Base-by-base conservation (phyloP, 2,888 invertebrate genomes). In the Merodon equestris region DNA sequence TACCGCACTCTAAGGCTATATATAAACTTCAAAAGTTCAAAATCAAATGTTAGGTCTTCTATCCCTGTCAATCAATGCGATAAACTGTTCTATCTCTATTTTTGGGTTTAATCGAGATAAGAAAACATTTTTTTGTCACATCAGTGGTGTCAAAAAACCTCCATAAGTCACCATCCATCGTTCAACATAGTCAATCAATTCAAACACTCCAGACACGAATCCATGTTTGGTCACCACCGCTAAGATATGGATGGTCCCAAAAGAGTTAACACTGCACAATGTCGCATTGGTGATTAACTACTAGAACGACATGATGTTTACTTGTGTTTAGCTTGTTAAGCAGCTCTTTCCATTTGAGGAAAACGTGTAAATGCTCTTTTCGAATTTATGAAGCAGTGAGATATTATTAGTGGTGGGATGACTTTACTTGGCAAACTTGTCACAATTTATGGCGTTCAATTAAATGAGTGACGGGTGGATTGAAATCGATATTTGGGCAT, bases 191-290 rank as follows among this genome's bases (percentile, higher is more conserved):
- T 27, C 27, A 27, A 27, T 27, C 7, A 27, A 27, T 27, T 4
- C 7, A 7, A 27, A 27, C 27, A 27, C 27, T 27, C 7, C 27
- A 27, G 27, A 7, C 7, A 4, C 3, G 7, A 7, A 27, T 2
- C 71, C 72, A 38, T 53, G 12, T 61, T 61, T 66, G 72, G 72
- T 47, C 27, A 58, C 44, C 36, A 53, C 44, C 42, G 27, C 53
- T 45, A 19, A 53, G 13, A 60, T 12, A 13, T 70, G 36, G 42
- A 61, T 63, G 51, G 42, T 12, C 13, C 56, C 67, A 61, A 61
- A 56, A 40, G 10, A 12, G 9, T n/a, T n/a, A n/a, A 64, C 36
- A 36, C 50, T 40, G 12, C 44, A 19, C 53, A 75, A 63, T 63
- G 47, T 7, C 61, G 48, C 13, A 12, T 27, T 45, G 14, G 27